Evolutionary conservation across 2,888 invertebrate genomes (phyloP).

Genomic region (Thalpophila matura): DNA sequence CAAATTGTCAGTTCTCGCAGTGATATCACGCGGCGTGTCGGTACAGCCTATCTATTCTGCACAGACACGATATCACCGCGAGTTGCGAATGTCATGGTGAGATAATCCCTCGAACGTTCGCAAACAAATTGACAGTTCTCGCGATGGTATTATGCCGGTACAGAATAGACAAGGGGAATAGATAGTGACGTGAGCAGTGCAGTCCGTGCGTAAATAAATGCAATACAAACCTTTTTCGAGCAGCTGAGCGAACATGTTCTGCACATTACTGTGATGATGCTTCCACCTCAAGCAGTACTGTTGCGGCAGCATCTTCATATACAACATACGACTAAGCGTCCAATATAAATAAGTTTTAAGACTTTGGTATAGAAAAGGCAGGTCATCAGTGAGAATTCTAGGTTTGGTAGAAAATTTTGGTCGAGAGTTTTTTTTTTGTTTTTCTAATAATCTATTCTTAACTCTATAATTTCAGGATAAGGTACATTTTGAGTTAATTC

Average conservation of each 20-base stretch:
- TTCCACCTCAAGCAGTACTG: slow-evolving; percentile 98
- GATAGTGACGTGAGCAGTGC: no score
- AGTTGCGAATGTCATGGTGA: no score
- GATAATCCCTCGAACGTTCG: no score
- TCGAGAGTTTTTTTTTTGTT: slow-evolving; percentile 58
- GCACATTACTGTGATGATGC: slow-evolving; percentile 97
- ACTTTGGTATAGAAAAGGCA: slow-evolving; percentile 78
- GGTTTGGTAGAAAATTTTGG: slow-evolving; percentile 80
- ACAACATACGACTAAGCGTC: slow-evolving; percentile 16
- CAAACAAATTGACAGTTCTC: no score
- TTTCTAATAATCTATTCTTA: slow-evolving; percentile 45
- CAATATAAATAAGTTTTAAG: slow-evolving; percentile 61
- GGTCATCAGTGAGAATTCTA: slow-evolving; percentile 63
- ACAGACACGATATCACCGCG: no score
- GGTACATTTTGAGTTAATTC: slow-evolving; percentile 63
- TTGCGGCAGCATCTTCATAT: slow-evolving; percentile 93
- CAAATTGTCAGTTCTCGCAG: no score
- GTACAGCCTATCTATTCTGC: no score
- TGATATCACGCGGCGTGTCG: no score
- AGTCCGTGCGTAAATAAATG: no score
- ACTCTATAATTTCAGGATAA: slow-evolving; percentile 63
- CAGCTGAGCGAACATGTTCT: slow-evolving; percentile 97
- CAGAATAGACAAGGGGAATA: no score
- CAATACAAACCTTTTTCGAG: slow-evolving; percentile 91
- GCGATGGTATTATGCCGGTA: no score